Evolutionary conservation across 2,888 invertebrate genomes (phyloP), one percentile per base, ranked within the genome.

Genomic region (Pandemis heparana): DNA sequence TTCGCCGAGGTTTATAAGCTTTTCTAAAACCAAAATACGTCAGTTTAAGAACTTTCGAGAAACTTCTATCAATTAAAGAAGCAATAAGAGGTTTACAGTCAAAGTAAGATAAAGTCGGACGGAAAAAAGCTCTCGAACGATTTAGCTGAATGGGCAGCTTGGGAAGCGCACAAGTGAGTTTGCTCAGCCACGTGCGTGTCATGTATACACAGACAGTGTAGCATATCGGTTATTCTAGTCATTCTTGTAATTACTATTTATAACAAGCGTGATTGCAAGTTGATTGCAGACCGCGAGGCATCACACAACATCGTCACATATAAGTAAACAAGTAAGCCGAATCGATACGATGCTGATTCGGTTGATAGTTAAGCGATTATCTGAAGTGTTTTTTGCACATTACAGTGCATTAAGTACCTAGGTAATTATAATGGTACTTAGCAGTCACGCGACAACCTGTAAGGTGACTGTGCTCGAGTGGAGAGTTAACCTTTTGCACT

Each of bases 331-430:
- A 82, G 82, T 83, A 86, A 86, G 85, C 79, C 85, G 83, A 85
- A 85, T 81, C 79, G 82, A 78, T 82, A 77, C 83, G 84, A 85
- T 86, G 85, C 80, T 79, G 79, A 79, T 81, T 80, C 80, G 82
- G 83, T 82, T 85, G 80, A 83, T 83, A n/a, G n/a, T n/a, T n/a
- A 82, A 80, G 80, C 77, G 80, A 80, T 81, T 80, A 83, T 80
- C 85, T 83, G 77, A 83, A 80, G 76, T 81, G 71, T 66, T 70
- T 84, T 83, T 82, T 78, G 77, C 74, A 70, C 62, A 71, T 71
- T 71, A 74, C 75, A 66, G 78, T 76, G 79, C 76, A 66, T 68
- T 75, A 76, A 78, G 79, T 32, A 32, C 23, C 23, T 32, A 32
- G 23, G 23, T 77, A 76, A 69, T 66, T 77, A 71, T 71, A 73